Percentiles rank a stretch among this genome's conserved stretches.
Evolutionary conservation across 2,797 vertebrate genomes (phyloP).

Genomic region (Pogoniulus pusillus): DNA sequence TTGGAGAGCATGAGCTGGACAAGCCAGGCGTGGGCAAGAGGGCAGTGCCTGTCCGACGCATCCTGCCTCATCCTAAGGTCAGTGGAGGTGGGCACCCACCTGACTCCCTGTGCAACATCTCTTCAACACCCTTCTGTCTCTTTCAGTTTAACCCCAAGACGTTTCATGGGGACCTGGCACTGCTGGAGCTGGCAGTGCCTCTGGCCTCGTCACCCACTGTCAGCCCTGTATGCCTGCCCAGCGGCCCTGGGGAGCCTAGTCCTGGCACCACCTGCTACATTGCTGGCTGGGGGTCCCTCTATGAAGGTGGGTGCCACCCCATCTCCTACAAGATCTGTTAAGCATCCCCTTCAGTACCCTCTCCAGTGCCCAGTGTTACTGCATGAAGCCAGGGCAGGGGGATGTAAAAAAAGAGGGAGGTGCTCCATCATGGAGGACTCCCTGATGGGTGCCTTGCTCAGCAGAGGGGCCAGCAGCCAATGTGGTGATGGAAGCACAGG

Average conservation of each 20-base stretch:
- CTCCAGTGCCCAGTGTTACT: not conserved
- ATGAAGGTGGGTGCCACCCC: constrained; percentile 81
- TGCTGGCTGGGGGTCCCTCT: constrained; percentile 93
- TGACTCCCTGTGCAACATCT: rapidly evolving
- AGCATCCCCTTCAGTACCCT: not conserved
- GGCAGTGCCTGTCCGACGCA: constrained; percentile 86
- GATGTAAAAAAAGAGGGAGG: not conserved
- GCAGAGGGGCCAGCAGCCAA: constrained; percentile 89
- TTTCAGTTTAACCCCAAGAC: constrained; percentile 91
- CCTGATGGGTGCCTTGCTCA: not conserved
- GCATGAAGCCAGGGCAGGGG: not conserved
- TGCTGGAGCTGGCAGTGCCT: constrained; percentile 87
- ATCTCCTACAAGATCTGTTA: rapidly evolving
- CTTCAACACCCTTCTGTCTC: not conserved
- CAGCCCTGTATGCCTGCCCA: constrained; percentile 90
- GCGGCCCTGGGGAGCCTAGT: constrained; percentile 77
- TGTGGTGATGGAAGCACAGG: constrained; percentile 90
- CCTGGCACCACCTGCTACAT: constrained; percentile 88
- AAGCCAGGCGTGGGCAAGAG: constrained; percentile 81
- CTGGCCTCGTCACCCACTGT: constrained; percentile 74
- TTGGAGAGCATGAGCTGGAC: constrained; percentile 87
- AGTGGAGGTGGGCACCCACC: not conserved
- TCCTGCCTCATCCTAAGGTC: constrained; percentile 93
- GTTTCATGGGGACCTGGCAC: constrained; percentile 90
- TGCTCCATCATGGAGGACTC: rapidly evolving